Evolutionary conservation across 2,113 vertebrate genomes (phyloP), one percentile per base, ranked within the genome.

Genomic region (Oreochromis tanganicae): DNA sequence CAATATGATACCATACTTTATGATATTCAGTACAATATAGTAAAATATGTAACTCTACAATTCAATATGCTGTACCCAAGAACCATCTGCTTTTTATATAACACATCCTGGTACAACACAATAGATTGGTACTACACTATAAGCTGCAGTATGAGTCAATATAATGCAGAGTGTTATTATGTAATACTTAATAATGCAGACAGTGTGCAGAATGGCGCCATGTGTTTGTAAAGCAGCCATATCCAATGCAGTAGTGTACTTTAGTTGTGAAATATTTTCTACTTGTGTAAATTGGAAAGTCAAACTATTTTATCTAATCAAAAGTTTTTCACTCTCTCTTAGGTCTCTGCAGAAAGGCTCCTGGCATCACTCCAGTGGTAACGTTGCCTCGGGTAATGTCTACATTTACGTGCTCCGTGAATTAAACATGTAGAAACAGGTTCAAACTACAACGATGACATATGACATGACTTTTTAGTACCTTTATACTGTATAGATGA

Each of bases 321-420:
- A 9, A 36, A n/a, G 1, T 73, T 3, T 85, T 84, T 80, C 36
- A 5, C 4, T 80, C 88, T 34, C 73, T 34, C 10, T n/a, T 5
- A 96, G 97, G 80, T 91, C 92, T 63, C 95, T 96, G 84, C 95
- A 90, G 0, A 98, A 97, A 92, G 96, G 96, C 9, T 89, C 95
- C 55, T 97, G 97, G 96, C 93, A 96, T 79, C 97, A 94, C 1
- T 94, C 96, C 34, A 89, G 89, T 83, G 93, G 96, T 63, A 86
- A 95, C 0, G 92, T 96, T 7, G 86, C 96, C 14, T 95, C 94
- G 90, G 96, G 93, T 88, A 43, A 89, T 89, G 92, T 12, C 36
- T 59, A 3, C 10, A 50, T 48, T 75, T 75, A 75, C 1, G 2
- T 48, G 68, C 41, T 46, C 13, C 0, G 1, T 29, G 41, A 73